phyloP scores from a whole-genome alignment of 2,797 vertebrate genomes.

The Manis pentadactyla region DNA sequence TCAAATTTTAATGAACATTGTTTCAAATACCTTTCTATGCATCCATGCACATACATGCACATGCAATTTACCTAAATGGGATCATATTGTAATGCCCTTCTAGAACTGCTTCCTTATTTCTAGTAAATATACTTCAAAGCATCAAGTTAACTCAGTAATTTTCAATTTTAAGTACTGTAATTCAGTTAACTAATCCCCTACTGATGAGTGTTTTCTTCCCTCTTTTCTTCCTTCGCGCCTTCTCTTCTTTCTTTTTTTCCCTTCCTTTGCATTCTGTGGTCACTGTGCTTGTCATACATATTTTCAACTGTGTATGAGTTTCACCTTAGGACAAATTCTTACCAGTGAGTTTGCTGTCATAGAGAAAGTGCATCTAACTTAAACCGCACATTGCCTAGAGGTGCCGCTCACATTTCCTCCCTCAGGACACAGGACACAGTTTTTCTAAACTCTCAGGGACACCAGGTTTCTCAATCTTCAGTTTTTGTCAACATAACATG shows the following conservation, averaged over 20 bases:
- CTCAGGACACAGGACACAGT: neutral
- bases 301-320: neutral
- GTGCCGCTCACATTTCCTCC: neutral
- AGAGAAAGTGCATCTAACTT: neutral
- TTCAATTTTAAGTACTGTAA: neutral
- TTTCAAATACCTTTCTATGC: neutral
- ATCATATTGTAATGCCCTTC: neutral
- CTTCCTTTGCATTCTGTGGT: neutral
- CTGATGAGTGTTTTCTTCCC: neutral
- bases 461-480: neutral
- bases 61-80: too few relatives aligned
- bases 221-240: neutral
- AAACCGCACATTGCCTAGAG: rapidly evolving
- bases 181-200: neutral
- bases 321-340: neutral
- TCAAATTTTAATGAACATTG: neutral
- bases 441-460: neutral
- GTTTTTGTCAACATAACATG: neutral
- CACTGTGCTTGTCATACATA: neutral
- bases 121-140: neutral
- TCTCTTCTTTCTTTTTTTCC: neutral
- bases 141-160: neutral
- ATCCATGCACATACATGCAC: neutral
- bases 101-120: neutral
- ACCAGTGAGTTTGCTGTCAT: neutral